A percentile compares a stretch with the other conserved stretches of the same genome.
These are phyloP conservation scores for Druceiella hillmani DNA, from an alignment of 2,888 invertebrate genomes.

Conservation along the genomic window DNA sequence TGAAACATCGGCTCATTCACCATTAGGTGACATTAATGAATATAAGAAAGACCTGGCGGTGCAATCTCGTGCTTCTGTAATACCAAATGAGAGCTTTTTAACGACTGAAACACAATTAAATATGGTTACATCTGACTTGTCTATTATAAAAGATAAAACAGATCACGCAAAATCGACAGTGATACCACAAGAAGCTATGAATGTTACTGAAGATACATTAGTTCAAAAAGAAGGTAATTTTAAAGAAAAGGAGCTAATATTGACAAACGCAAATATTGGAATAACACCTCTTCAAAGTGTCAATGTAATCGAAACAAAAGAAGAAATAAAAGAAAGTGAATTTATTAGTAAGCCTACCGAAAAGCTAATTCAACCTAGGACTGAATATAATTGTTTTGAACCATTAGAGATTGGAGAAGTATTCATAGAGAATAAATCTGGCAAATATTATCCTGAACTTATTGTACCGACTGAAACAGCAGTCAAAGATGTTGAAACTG, in stretches of 20 bases:
- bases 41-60: slow-evolving; percentile 25
- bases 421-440: slow-evolving; percentile 63
- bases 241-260: slow-evolving; percentile 41
- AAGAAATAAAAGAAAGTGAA: slow-evolving; percentile 55
- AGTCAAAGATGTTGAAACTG: slow-evolving; percentile 56
- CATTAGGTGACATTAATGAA: slow-evolving; percentile 28
- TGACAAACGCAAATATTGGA: slow-evolving; percentile 50
- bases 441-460: slow-evolving; percentile 72
- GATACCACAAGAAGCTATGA: slow-evolving; percentile 59
- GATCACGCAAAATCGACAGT: slow-evolving; percentile 54
- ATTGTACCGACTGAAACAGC: slow-evolving; percentile 77
- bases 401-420: slow-evolving; percentile 63
- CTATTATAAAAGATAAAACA: slow-evolving; percentile 32
- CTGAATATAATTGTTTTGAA: slow-evolving; percentile 59
- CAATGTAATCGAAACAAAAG: slow-evolving; percentile 58
- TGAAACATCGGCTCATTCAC: slow-evolving; percentile 34
- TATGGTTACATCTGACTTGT: slow-evolving; percentile 42
- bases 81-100: slow-evolving; percentile 41
- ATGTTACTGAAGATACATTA: slow-evolving; percentile 56
- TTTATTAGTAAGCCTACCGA: slow-evolving; percentile 44
- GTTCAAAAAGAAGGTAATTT: slow-evolving; percentile 58
- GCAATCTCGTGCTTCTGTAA: slow-evolving; percentile 31
- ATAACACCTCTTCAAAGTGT: slow-evolving; percentile 59
- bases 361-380: slow-evolving; percentile 50
- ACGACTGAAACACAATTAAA: slow-evolving; percentile 52